Percentiles rank a stretch among this genome's conserved stretches.
Conservation (phyloP, 1,140 invertebrate genomes). For the Drosophila pectinifera region DNA sequence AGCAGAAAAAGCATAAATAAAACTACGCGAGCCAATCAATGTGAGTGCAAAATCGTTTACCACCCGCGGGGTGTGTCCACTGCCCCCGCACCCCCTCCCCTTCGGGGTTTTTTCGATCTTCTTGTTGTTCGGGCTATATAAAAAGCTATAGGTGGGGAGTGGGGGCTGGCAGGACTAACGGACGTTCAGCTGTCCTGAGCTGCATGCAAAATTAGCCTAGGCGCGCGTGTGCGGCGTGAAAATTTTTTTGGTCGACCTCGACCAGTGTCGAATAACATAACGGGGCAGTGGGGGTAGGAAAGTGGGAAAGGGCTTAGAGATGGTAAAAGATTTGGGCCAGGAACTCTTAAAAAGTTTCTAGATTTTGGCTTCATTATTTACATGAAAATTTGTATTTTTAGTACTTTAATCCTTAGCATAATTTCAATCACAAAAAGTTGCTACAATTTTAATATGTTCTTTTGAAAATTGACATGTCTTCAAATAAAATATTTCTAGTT, state of each 20-base stretch:
- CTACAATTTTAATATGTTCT: neutral
- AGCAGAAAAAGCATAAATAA: slow-evolving; percentile 77
- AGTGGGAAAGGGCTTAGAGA: slow-evolving; percentile 25
- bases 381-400: too few species aligned
- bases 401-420: neutral
- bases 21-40: slow-evolving; percentile 80
- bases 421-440: neutral
- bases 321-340: slow-evolving; percentile 3
- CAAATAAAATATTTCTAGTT: too few species aligned
- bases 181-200: slow-evolving; percentile 70
- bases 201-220: slow-evolving; percentile 81
- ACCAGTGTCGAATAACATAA: slow-evolving; percentile 46
- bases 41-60: slow-evolving; percentile 81
- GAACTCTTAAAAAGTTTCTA: slow-evolving; percentile 2
- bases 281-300: neutral
- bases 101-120: slow-evolving; percentile 1
- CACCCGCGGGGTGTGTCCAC: slow-evolving; percentile 72
- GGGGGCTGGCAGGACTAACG: slow-evolving; percentile 37
- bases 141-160: slow-evolving; percentile 39
- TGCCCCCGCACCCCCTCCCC: slow-evolving; percentile 10
- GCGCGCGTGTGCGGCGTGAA: slow-evolving; percentile 75
- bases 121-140: slow-evolving; percentile 61
- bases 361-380: neutral
- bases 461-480: too few species aligned
- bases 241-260: slow-evolving; percentile 66